Evolutionary conservation across 2,797 vertebrate genomes (phyloP).

Genomic region (Poecilia wingei): DNA sequence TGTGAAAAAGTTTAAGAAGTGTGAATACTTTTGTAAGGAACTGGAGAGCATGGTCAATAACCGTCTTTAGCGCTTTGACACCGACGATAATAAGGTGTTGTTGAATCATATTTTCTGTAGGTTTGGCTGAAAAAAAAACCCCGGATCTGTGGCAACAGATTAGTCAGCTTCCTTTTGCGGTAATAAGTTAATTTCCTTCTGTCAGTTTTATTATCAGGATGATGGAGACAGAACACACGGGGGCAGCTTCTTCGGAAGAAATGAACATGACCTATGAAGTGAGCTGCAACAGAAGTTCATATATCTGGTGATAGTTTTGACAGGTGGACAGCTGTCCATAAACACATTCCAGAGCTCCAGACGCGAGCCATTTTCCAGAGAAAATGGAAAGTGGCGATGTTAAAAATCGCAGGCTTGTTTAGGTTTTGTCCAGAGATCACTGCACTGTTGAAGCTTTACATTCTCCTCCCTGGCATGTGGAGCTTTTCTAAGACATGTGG

Average conservation of each 20-base stretch:
- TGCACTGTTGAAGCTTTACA: conserved; percentile 75
- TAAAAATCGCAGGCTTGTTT: conserved; percentile 66
- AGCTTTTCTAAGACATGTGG: conserved; percentile 67
- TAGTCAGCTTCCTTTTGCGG: conserved; percentile 33
- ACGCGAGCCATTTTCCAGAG: conserved; percentile 69
- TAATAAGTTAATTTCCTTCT: conserved; percentile 58
- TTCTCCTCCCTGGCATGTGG: conserved; percentile 62
- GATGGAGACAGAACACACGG: conserved; percentile 63
- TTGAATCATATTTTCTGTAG: background rate
- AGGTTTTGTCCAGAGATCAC: conserved; percentile 59
- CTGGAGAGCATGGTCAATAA: background rate
- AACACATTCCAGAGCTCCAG: conserved; percentile 72
- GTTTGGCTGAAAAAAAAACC: background rate
- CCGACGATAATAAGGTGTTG: background rate
- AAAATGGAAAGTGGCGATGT: conserved; percentile 49
- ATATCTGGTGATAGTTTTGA: conserved; percentile 71
- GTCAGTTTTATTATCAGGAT: conserved; percentile 37
- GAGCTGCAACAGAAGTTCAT: conserved; percentile 72
- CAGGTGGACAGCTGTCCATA: conserved; percentile 71
- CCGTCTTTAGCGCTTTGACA: background rate
- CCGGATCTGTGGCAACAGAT: conserved; percentile 27
- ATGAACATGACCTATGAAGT: conserved; percentile 67
- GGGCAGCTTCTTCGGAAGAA: conserved; percentile 64
- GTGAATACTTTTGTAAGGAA: background rate
- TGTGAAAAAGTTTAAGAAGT: background rate